These are phyloP conservation scores for Intellagama lesueurii DNA, from an alignment of 2,797 vertebrate genomes.

Conservation along the genomic window DNA sequence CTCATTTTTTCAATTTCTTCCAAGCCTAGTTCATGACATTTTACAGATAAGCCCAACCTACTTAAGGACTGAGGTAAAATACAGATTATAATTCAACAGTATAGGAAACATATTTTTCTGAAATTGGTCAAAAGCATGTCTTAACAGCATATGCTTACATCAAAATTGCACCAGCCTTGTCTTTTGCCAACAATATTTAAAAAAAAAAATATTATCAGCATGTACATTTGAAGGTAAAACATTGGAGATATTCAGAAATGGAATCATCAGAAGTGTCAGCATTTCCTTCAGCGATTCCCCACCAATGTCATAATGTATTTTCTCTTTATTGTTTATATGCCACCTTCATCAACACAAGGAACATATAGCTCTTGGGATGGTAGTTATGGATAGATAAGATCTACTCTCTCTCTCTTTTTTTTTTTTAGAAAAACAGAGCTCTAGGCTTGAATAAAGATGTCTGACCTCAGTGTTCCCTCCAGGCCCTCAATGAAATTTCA, in stretches of 20 bases:
- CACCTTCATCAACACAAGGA: background rate
- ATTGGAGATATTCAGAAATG: background rate
- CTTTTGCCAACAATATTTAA: background rate
- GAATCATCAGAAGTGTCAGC: background rate
- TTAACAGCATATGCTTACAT: background rate
- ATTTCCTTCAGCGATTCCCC: background rate
- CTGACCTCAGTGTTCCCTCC: too few relatives aligned
- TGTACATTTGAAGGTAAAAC: background rate
- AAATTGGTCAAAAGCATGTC: slow-evolving; percentile 3
- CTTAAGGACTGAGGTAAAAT: slow-evolving; percentile 7
- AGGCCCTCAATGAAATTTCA: too few relatives aligned
- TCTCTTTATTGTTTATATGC: background rate
- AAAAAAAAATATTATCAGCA: too few relatives aligned
- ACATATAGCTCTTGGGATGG: too few relatives aligned
- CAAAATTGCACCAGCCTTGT: background rate
- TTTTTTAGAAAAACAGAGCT: too few relatives aligned
- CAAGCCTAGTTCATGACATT: background rate
- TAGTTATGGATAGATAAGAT: too few relatives aligned
- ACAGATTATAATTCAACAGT: background rate
- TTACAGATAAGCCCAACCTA: background rate
- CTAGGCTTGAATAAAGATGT: too few relatives aligned
- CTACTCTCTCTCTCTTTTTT: too few relatives aligned
- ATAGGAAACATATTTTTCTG: background rate
- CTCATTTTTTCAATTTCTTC: slow-evolving; percentile 28
- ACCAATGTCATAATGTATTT: background rate